Conservation (phyloP, 2,113 vertebrate genomes). For the Quiscalus mexicanus region DNA sequence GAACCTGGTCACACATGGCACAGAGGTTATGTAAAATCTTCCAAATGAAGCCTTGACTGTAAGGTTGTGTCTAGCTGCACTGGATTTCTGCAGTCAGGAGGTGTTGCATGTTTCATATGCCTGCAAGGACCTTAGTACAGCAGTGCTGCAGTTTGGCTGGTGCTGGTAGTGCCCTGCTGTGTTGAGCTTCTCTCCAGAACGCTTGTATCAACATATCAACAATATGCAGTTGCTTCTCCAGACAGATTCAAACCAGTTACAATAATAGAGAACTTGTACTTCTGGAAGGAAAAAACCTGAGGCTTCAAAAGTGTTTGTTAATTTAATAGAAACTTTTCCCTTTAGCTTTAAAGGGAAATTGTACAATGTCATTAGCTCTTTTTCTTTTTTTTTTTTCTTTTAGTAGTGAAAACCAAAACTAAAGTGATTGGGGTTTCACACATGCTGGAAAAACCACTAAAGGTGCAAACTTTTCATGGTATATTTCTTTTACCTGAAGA, state of each 20-base stretch:
- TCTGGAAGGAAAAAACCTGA: not conserved
- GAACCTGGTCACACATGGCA: not conserved
- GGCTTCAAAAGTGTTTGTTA: not conserved
- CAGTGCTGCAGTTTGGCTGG: not conserved
- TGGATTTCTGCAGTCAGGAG: not conserved
- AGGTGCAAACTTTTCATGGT: constrained; percentile 20
- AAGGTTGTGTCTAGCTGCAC: not conserved
- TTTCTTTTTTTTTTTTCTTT: not conserved
- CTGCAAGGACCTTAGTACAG: accelerated
- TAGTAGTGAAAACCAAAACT: constrained; percentile 26
- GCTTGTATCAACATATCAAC: not conserved
- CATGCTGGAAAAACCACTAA: constrained; percentile 49
- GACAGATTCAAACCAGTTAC: not conserved
- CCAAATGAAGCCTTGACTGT: not conserved
- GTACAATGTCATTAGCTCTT: accelerated
- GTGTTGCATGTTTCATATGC: not conserved
- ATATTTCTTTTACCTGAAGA: constrained; percentile 31
- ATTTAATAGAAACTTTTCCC: not conserved
- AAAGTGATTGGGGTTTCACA: constrained; percentile 48
- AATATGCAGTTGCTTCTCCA: not conserved
- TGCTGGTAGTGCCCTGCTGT: not conserved
- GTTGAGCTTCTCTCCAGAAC: not conserved
- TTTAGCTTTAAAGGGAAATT: not conserved
- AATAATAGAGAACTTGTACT: not conserved
- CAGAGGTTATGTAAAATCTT: not conserved